These are phyloP conservation scores for Sinella curviseta DNA, from an alignment of 1,140 invertebrate genomes.

Conservation along the genomic window DNA sequence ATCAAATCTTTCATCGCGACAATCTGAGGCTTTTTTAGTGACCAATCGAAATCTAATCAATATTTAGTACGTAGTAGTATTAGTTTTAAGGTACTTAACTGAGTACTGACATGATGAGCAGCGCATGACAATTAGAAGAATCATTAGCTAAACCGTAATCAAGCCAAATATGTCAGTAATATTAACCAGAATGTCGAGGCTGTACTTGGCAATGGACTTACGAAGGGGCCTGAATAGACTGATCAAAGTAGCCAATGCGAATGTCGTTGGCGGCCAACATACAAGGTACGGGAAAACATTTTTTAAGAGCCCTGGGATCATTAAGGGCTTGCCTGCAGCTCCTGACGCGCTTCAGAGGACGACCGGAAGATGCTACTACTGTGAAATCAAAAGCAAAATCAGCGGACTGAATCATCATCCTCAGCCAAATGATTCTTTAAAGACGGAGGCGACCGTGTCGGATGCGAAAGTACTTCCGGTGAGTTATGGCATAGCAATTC, in stretches of 20 bases:
- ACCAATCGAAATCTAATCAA: too few relatives aligned
- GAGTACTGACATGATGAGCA: too few relatives aligned
- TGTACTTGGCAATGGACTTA: not conserved
- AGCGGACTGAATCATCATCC: not conserved
- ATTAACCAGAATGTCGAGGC: not conserved
- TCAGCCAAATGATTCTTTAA: not conserved
- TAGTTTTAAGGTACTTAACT: too few relatives aligned
- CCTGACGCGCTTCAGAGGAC: too few relatives aligned
- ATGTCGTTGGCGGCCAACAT: not conserved
- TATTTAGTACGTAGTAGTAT: too few relatives aligned
- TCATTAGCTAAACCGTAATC: too few relatives aligned
- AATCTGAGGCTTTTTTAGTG: too few relatives aligned
- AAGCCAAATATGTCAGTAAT: too few relatives aligned
- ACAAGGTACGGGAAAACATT: not conserved
- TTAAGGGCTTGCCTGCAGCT: not conserved
- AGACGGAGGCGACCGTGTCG: not conserved
- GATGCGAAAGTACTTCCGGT: not conserved
- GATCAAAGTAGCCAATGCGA: not conserved
- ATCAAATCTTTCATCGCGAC: too few relatives aligned
- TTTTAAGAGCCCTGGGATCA: not conserved
- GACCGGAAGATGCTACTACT: not conserved
- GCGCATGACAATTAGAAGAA: too few relatives aligned
- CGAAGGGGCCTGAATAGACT: not conserved
- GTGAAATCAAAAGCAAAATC: not conserved
- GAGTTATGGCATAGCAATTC: too few relatives aligned